These are phyloP conservation scores for Etheostoma nigrum DNA, from an alignment of 2,797 vertebrate species.

Conservation along the genomic window DNA sequence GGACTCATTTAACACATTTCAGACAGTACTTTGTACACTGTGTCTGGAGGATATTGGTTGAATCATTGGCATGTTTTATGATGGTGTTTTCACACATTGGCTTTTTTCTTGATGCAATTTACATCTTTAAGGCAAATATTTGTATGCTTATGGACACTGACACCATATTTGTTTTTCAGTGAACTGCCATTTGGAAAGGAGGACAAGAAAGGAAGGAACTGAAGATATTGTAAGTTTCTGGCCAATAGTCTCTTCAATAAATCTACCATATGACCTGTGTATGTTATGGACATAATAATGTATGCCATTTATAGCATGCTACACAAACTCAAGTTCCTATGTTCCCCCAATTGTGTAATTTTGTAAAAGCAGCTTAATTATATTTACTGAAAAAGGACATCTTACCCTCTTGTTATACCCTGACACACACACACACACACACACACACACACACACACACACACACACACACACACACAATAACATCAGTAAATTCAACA, in stretches of 20 bases:
- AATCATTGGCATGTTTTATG: not conserved
- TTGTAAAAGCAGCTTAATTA: constrained; percentile 49
- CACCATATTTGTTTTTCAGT: constrained; percentile 62
- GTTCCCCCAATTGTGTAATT: constrained; percentile 44
- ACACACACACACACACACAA: constrained; percentile 26
- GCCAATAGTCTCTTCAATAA: not conserved
- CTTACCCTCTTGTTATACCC: constrained; percentile 37
- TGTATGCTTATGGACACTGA: constrained; percentile 25
- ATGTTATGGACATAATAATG: constrained; percentile 11
- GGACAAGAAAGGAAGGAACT: constrained; percentile 37
- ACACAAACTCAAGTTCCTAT: constrained; percentile 35
- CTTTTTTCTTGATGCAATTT: constrained; percentile 1
- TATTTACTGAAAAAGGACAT: constrained; percentile 53
- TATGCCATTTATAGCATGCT: constrained; percentile 15
- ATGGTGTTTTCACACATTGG: not conserved
- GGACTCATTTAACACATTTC: constrained; percentile 39
- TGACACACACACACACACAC: constrained; percentile 20
- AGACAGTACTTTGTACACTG: constrained; percentile 7
- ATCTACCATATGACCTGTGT: constrained; percentile 12
- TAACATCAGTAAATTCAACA: constrained; percentile 71
- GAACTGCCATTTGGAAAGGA: constrained; percentile 48
- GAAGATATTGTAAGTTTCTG: constrained; percentile 68
- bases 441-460: constrained; percentile 4
- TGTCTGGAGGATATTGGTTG: not conserved
- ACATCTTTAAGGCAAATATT: not conserved